Conservation (phyloP, 2,113 vertebrate genomes). For the Malurus cyaneus region DNA sequence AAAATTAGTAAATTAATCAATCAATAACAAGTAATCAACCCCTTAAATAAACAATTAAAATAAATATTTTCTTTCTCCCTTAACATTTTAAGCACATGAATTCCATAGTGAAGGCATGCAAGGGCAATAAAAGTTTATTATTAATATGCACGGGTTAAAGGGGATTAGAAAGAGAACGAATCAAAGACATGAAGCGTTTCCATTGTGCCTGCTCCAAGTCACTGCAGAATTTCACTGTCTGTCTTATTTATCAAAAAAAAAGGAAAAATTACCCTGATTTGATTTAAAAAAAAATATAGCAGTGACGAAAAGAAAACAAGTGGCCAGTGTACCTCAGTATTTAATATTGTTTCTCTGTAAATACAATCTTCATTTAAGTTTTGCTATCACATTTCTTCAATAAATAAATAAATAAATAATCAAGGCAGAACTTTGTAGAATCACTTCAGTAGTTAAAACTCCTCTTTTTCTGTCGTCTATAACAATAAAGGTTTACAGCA, state of each 20-base stretch:
- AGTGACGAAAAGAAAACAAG: slow-evolving; percentile 61
- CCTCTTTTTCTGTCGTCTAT: not conserved
- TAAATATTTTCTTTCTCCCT: not conserved
- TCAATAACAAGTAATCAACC: not conserved
- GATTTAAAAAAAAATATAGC: not conserved
- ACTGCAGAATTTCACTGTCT: slow-evolving; percentile 51
- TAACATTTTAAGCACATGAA: not conserved
- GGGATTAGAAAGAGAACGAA: not conserved
- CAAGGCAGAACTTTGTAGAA: not conserved
- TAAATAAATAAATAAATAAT: not conserved
- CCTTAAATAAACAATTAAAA: not conserved
- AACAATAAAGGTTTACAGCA: not conserved
- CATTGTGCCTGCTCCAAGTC: slow-evolving; percentile 10
- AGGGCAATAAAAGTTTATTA: slow-evolving; percentile 17
- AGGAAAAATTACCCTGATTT: slow-evolving; percentile 63
- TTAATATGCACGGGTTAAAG: not conserved
- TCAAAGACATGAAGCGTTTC: slow-evolving; percentile 30
- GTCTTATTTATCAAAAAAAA: slow-evolving; percentile 51
- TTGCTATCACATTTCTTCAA: not conserved
- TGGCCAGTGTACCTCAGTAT: not conserved
- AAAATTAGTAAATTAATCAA: not conserved
- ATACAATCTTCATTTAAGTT: not conserved
- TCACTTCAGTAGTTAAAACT: not conserved
- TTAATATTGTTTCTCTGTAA: not conserved
- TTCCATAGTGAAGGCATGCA: not conserved